A percentile compares a stretch with the other conserved stretches of the same genome.
Conservation (phyloP, 2,888 invertebrate species). For the Camponotus fellah region DNA sequence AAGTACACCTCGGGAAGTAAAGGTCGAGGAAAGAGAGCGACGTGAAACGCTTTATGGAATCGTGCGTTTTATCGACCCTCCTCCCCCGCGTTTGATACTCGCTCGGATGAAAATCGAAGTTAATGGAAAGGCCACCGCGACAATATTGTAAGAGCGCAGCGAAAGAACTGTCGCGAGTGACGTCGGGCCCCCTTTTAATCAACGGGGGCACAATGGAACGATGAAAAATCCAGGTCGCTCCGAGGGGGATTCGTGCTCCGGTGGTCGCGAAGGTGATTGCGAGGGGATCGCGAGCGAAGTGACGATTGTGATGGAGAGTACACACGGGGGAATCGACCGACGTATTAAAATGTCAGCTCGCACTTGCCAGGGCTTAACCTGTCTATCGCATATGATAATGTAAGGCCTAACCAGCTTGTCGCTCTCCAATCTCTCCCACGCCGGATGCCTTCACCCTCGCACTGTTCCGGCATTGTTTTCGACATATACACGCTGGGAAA, state of each 20-base stretch:
- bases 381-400: slow-evolving; percentile 65
- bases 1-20: slow-evolving; percentile 8
- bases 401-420: slow-evolving; percentile 9
- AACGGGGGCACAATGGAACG: slow-evolving; percentile 61
- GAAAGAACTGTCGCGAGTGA: slow-evolving; percentile 28
- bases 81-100: slow-evolving; percentile 67
- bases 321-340: slow-evolving; percentile 15
- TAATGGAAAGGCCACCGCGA: slow-evolving; percentile 64
- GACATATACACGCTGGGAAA: not conserved
- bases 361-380: slow-evolving; percentile 59
- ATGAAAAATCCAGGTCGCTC: slow-evolving; percentile 71
- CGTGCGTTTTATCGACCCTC: slow-evolving; percentile 62
- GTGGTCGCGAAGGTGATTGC: slow-evolving; percentile 26
- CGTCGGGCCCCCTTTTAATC: slow-evolving; percentile 69
- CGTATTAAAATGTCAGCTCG: slow-evolving; percentile 72
- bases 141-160: slow-evolving; percentile 48
- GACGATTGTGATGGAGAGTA: slow-evolving; percentile 10
- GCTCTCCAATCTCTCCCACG: not conserved
- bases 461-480: slow-evolving; percentile 22
- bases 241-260: slow-evolving; percentile 84
- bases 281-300: not conserved
- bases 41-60: slow-evolving; percentile 38
- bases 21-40: slow-evolving; percentile 26
- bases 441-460: slow-evolving; percentile 7
- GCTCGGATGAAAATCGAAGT: slow-evolving; percentile 72